Conservation (phyloP, 2,797 vertebrate species). For the Pipistrellus kuhlii region DNA sequence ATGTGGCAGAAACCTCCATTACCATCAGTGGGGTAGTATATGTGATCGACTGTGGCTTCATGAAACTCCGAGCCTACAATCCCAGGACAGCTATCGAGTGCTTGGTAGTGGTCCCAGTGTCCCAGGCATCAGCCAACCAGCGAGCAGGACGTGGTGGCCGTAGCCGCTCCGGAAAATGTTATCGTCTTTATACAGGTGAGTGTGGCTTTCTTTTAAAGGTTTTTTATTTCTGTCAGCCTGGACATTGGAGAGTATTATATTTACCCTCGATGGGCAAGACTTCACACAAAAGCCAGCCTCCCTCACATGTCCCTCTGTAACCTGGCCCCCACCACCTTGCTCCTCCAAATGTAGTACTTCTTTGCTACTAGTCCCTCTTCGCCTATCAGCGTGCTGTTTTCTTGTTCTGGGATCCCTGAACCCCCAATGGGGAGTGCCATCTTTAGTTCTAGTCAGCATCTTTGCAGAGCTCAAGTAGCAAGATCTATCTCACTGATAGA, state of each 20-base stretch:
- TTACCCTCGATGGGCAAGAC: neutral
- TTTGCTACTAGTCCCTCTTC: neutral
- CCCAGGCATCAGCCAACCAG: constrained; percentile 97
- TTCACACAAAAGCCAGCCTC: neutral
- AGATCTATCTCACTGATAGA: neutral
- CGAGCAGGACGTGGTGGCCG: constrained; percentile 95
- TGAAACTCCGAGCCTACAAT: constrained; percentile 98
- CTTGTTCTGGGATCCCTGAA: neutral
- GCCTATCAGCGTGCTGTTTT: neutral
- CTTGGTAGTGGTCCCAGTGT: constrained; percentile 96
- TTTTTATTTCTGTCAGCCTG: neutral
- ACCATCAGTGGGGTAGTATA: constrained; percentile 95
- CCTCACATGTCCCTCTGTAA: neutral
- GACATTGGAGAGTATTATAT: neutral
- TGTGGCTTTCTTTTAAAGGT: neutral
- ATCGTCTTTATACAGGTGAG: constrained; percentile 96
- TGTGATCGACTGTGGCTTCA: constrained; percentile 98
- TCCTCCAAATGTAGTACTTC: neutral
- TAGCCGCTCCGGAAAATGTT: constrained; percentile 96
- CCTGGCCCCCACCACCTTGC: neutral
- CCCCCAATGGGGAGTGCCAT: neutral
- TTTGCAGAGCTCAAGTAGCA: neutral
- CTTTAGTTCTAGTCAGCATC: neutral
- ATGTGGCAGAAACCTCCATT: constrained; percentile 98
- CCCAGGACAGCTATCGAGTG: constrained; percentile 96